A percentile compares a stretch with the other conserved stretches of the same genome.
phyloP scores from a whole-genome alignment of 2,888 invertebrate genomes.

The Folsomia candida region DNA sequence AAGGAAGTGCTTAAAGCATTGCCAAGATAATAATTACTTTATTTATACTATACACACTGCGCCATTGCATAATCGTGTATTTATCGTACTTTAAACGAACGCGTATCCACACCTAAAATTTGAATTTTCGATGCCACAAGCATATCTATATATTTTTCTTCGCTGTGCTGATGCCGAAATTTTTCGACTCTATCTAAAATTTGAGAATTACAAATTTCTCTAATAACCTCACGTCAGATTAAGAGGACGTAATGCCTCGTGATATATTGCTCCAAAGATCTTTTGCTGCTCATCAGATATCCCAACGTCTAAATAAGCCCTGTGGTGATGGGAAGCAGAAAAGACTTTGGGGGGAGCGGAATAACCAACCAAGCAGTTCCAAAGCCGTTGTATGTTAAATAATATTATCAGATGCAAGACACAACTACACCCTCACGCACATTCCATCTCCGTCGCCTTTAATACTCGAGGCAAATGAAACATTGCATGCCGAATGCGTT shows the following conservation, averaged over 20 bases:
- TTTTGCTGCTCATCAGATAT: constrained; percentile 14
- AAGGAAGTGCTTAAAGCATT: too few species aligned
- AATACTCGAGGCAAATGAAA: neutral
- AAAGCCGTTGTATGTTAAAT: neutral
- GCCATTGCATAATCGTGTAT: too few species aligned
- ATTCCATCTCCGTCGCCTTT: neutral
- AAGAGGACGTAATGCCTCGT: constrained; percentile 12
- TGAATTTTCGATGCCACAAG: too few species aligned
- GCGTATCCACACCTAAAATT: too few species aligned
- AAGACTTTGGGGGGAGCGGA: constrained; percentile 2
- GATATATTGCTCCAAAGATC: constrained; percentile 12
- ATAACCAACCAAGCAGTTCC: neutral
- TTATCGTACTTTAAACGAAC: too few species aligned
- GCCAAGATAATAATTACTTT: too few species aligned
- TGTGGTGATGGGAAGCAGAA: neutral
- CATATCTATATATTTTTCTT: too few species aligned
- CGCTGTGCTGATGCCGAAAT: too few species aligned
- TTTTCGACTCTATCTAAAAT: constrained; percentile 4
- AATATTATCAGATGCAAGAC: neutral
- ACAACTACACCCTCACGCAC: neutral
- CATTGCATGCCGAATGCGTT: neutral
- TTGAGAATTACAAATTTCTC: constrained; percentile 13
- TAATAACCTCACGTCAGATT: constrained; percentile 22
- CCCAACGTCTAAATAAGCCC: constrained; percentile 13
- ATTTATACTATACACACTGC: too few species aligned